Evolutionary conservation across 2,888 invertebrate genomes (phyloP), one percentile per base, ranked within the genome.

Genomic region (Hydrotaea diabolus): DNA sequence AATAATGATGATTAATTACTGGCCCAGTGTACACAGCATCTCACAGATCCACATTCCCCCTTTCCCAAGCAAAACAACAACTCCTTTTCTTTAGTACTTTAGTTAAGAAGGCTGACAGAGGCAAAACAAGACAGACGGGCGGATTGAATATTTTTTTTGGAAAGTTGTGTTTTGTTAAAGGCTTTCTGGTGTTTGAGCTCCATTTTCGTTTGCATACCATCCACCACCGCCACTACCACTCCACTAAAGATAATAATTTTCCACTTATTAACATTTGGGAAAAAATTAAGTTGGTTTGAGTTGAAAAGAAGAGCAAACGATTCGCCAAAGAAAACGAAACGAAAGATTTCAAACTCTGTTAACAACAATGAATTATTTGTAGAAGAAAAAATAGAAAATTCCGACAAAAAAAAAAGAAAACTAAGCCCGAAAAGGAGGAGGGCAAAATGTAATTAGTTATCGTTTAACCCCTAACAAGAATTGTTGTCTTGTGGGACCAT

Each of bases 1-100:
- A 43, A 66, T 66, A 66, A 66, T 66, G 66, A 66, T 66, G 66
- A 66, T 66, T 66, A 66, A 66, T 66, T 66, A 66, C 43, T 66
- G n/a, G 13, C 9, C n/a, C n/a, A n/a, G n/a, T n/a, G n/a, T n/a
- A n/a, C n/a, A n/a, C n/a, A n/a, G n/a, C n/a, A n/a, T n/a, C n/a
- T n/a, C n/a, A n/a, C n/a, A n/a, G n/a, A n/a, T n/a, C n/a, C n/a
- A n/a, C n/a, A n/a, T 17, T 8, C 36, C 64, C 17, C 19, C 26
- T 17, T 26, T 64, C 17, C 64, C 11, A 15, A 11, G 2, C n/a
- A 57, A n/a, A 57, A 11, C 5, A 62, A 2, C 19, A 62, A 62
- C 66, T 66, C 43, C 31, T 36, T 64, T 36, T 36, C 17, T 17
- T 36, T 4, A 57, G 31, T 31, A 31, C 31, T 31, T 31, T 31